A percentile compares a stretch with the other conserved stretches of the same genome.
Conservation (phyloP, 1,140 invertebrate genomes). For the Penaeus chinensis region DNA sequence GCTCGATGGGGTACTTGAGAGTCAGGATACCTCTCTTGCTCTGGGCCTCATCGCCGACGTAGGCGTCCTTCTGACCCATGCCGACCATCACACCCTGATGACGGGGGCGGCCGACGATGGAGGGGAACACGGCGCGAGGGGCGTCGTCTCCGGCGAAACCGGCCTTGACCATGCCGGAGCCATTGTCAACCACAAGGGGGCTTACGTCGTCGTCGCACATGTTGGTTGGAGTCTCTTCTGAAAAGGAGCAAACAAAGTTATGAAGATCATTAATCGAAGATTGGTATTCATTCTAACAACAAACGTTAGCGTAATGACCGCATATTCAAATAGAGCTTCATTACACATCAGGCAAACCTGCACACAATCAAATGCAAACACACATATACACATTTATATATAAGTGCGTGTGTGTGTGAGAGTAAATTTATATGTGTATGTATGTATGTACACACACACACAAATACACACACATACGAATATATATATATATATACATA, state of each 20-base stretch:
- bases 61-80: conserved; percentile 92
- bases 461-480: neutral
- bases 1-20: conserved; percentile 93
- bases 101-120: conserved; percentile 74
- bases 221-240: neutral
- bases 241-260: neutral
- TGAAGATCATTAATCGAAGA: neutral
- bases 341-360: neutral
- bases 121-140: conserved; percentile 92
- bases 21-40: conserved; percentile 92
- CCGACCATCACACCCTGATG: conserved; percentile 88
- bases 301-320: neutral
- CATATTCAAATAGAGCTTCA: conserved; percentile 7
- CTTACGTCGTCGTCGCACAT: conserved; percentile 72
- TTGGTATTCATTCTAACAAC: too few relatives aligned
- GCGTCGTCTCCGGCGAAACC: conserved; percentile 86
- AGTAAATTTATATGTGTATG: neutral
- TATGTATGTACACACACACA: conserved; percentile 29
- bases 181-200: conserved; percentile 76
- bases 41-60: conserved; percentile 93
- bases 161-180: conserved; percentile 77
- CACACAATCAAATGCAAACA: too few relatives aligned
- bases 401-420: too few relatives aligned
- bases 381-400: neutral
- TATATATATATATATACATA: neutral